A percentile compares a stretch with the other conserved stretches of the same genome.
phyloP scores from a whole-genome alignment of 2,113 vertebrate genomes.

The Sus scrofa region DNA sequence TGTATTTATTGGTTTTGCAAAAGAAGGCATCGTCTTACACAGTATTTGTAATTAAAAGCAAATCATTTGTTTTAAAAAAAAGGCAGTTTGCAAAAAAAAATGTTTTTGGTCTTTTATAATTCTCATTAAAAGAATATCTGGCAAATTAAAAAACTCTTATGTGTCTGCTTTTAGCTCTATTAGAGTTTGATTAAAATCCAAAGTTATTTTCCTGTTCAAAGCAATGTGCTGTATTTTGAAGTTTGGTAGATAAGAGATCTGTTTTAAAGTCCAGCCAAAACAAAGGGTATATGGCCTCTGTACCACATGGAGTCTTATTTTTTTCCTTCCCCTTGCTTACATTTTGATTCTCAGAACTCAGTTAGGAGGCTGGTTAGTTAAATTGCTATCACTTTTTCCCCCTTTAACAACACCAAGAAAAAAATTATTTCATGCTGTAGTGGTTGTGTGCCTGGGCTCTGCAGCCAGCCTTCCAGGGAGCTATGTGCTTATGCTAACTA shows the following conservation, averaged over 20 bases:
- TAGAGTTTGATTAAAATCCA: slow-evolving; percentile 64
- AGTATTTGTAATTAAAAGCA: slow-evolving; percentile 88
- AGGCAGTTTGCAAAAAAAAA: slow-evolving; percentile 86
- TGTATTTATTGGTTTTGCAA: slow-evolving; percentile 88
- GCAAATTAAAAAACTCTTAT: slow-evolving; percentile 85
- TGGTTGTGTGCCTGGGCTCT: neutral
- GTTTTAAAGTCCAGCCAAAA: neutral
- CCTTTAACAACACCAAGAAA: neutral
- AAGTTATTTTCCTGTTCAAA: neutral
- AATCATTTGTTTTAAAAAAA: slow-evolving; percentile 85
- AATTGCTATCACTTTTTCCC: neutral
- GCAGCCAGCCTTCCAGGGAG: neutral
- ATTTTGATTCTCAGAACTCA: neutral
- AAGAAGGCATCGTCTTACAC: slow-evolving; percentile 85
- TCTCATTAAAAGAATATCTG: slow-evolving; percentile 91
- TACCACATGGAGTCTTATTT: neutral
- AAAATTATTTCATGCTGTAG: neutral
- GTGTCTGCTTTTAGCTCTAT: slow-evolving; percentile 85
- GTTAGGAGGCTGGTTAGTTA: neutral
- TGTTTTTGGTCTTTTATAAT: slow-evolving; percentile 90
- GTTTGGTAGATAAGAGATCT: neutral
- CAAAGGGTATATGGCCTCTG: neutral
- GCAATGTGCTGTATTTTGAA: neutral
- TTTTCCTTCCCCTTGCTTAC: neutral
- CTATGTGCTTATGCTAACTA: neutral